Evolutionary conservation across 2,888 invertebrate species (phyloP), one percentile per base, ranked within the genome.

Genomic region (Phymatocera aterrima): DNA sequence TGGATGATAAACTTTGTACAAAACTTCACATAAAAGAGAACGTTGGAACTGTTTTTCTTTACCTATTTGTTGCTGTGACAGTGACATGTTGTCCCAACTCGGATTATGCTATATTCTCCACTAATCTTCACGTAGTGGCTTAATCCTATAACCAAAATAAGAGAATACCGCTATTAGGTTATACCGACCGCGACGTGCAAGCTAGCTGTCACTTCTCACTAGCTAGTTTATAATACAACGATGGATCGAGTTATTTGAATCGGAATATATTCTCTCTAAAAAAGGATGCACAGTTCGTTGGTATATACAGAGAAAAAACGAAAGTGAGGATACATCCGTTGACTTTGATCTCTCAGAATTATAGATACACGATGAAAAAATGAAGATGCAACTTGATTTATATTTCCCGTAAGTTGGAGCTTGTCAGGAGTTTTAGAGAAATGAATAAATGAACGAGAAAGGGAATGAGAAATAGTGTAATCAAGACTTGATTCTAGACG

Each of bases 1-100:
- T 68, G 68, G 24, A 37, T 12, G 8, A 65, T 8, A 15, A 51
- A 34, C 34, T 10, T n/a, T 18, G 28, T 21, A 51, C 48, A 51
- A 31, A 72, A 31, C 15, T 37, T 43, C n/a, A 24, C n/a, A n/a
- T 8, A 18, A 18, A 72, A 46, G 24, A 68, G 18, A 51, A 51
- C 24, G 28, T n/a, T 72, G 51, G 28, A 72, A 24, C 28, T 21
- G 28, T 43, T 28, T 46, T n/a, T n/a, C n/a, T n/a, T 51, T 57
- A 57, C 75, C 75, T 75, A 75, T 57, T 40, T 60, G 57, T 60
- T 75, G 75, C n/a, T 57, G 75, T 28, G 75, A 75, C 75, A 75
- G 12, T 15, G 37, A 57, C n/a, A n/a, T n/a, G n/a, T n/a, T n/a
- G n/a, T n/a, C n/a, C n/a, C n/a, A n/a, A n/a, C n/a, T n/a, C n/a